These are phyloP conservation scores for Eremophila alpestris DNA, from an alignment of 2,797 vertebrate species.

Conservation along the genomic window DNA sequence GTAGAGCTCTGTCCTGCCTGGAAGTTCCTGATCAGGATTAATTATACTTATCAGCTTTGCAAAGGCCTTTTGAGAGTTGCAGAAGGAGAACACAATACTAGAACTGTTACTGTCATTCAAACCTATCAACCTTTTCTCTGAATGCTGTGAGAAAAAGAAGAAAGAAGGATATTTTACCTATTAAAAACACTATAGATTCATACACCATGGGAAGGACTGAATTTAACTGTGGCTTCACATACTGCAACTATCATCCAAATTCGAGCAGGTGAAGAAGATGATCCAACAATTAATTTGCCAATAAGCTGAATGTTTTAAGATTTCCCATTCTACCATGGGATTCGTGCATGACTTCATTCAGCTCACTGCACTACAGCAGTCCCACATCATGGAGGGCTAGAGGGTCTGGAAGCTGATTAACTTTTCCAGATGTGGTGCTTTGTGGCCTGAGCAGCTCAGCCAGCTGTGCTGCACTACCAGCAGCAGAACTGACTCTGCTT, in stretches of 20 bases:
- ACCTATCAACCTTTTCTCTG: neutral
- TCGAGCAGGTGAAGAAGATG: neutral
- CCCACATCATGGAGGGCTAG: too few relatives aligned
- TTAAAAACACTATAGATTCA: neutral
- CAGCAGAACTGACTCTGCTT: neutral
- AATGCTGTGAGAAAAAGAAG: neutral
- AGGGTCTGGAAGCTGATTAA: neutral
- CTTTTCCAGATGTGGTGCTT: neutral
- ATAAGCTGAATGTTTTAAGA: neutral
- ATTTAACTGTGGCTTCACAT: neutral
- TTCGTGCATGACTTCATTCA: neutral
- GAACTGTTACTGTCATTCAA: neutral
- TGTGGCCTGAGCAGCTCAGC: neutral
- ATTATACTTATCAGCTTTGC: neutral
- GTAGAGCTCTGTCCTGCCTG: neutral
- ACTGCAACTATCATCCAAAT: neutral
- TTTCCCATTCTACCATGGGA: neutral
- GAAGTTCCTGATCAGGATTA: neutral
- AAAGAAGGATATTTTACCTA: neutral
- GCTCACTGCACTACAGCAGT: neutral
- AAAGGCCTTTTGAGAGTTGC: neutral
- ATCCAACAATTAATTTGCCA: fast-evolving
- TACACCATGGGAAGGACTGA: neutral
- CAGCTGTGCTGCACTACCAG: neutral
- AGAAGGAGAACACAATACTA: neutral